Base-by-base conservation (phyloP, 2,888 invertebrate genomes). In the Aphrophora alni region DNA sequence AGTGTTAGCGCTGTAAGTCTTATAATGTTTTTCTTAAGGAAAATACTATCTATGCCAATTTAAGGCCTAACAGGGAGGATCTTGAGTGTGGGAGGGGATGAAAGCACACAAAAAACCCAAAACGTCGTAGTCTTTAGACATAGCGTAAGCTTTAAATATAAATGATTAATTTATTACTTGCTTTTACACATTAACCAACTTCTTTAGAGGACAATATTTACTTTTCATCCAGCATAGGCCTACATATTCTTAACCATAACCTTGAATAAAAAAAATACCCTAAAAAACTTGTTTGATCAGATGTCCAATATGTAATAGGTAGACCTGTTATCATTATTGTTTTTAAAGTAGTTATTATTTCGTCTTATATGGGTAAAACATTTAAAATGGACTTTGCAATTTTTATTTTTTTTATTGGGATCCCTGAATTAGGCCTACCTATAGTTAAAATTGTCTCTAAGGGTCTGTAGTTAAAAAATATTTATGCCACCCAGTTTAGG, bases 21-120 rank as follows among this genome's bases (percentile, higher is more conserved):
- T 5, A 33, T 59, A 21, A 21, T 59, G 5, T 44, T 59, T 21
- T 2, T 4, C 4, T 2, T 5, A 59, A 59, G 4, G 1, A 59
- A 59, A 59, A 3, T 21, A 44, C 12, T 59, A 21, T 21, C 59
- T 21, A 21, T n/a, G n/a, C 59, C 59, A 59, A 59, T 59, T 59
- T 59, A 59, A 59, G 59, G 59, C 59, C 59, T 59, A 59, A 59
- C 59, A 59, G 59, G 59, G 59, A 59, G 59, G 59, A 59, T 59
- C 59, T 59, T 59, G 59, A 59, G 59, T 59, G 59, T 59, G 59
- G 59, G 59, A 59, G 59, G 59, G 59, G 59, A 59, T 59, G 59
- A 59, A 59, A 59, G 21, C n/a, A 59, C 59, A 59, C 17, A 59
- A 59, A n/a, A n/a, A 59, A 59, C 21, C 59, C n/a, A 12, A 59